A percentile compares a stretch with the other conserved stretches of the same genome.
phyloP scores from a whole-genome alignment of 2,113 vertebrate genomes.

The Ivindomyrus marchei region DNA sequence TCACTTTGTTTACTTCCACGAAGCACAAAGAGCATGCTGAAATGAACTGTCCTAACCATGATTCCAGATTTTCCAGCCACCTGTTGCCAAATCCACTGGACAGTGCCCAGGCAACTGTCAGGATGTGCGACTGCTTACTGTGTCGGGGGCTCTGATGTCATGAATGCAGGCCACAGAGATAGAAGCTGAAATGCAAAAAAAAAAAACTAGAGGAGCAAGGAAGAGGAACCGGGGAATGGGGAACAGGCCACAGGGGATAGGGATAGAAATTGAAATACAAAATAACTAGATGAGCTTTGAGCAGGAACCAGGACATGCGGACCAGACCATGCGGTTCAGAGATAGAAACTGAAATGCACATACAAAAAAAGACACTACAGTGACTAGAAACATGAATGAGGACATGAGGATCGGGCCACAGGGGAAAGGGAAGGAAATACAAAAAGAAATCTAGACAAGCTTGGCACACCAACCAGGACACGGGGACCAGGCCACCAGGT shows the following conservation, averaged over 20 bases:
- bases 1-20: neutral
- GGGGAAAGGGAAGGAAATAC: neutral
- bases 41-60: neutral
- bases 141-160: neutral
- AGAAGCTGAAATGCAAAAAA: neutral
- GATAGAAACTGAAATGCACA: neutral
- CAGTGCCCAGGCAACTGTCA: neutral
- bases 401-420: neutral
- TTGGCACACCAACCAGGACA: neutral
- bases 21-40: neutral
- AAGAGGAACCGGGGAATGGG: neutral
- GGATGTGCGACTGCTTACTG: neutral
- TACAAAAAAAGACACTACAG: neutral
- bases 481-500: neutral
- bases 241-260: neutral
- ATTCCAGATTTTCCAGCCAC: neutral
- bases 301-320: neutral
- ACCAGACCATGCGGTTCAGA: neutral
- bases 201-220: neutral
- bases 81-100: neutral
- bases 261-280: neutral
- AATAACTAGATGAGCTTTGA: neutral
- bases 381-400: neutral
- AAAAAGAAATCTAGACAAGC: neutral
- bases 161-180: neutral